phyloP scores from a whole-genome alignment of 2,888 invertebrate species.

The Gibbula magus region DNA sequence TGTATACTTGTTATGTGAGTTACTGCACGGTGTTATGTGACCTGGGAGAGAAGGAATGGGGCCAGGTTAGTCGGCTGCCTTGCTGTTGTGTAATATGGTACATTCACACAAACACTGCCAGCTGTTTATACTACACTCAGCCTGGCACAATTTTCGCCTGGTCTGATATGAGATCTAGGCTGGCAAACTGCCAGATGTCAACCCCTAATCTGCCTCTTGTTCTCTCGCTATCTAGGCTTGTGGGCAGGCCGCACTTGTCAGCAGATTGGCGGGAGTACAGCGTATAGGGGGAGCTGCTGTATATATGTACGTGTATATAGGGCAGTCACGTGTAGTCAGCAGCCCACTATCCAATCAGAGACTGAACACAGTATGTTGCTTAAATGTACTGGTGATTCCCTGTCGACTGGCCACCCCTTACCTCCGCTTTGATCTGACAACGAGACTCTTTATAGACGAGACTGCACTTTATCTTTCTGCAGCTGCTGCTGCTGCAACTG shows the following conservation, averaged over 20 bases:
- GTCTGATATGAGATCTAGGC: not conserved
- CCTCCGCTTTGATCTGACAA: not conserved
- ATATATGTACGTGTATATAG: not conserved
- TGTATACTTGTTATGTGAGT: not conserved
- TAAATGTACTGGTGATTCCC: not conserved
- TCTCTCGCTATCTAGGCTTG: not conserved
- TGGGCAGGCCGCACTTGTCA: not conserved
- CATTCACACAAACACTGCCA: conserved; percentile 6
- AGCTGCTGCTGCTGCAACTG: not conserved
- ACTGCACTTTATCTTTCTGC: not conserved
- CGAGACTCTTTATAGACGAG: not conserved
- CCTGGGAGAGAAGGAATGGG: conserved; percentile 8
- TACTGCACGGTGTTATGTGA: conserved; percentile 15
- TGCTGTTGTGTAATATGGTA: conserved; percentile 17
- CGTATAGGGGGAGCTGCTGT: not conserved
- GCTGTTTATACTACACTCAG: conserved; percentile 13
- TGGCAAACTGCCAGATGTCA: not conserved
- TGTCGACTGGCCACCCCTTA: not conserved
- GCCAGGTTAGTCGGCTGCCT: not conserved
- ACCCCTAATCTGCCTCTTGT: not conserved
- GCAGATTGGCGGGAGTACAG: not conserved
- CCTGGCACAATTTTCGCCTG: not conserved
- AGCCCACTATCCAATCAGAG: no score
- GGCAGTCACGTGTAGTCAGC: not conserved
- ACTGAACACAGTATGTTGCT: no score